Base-by-base conservation (phyloP, 2,113 vertebrate genomes). In the Pica pica region DNA sequence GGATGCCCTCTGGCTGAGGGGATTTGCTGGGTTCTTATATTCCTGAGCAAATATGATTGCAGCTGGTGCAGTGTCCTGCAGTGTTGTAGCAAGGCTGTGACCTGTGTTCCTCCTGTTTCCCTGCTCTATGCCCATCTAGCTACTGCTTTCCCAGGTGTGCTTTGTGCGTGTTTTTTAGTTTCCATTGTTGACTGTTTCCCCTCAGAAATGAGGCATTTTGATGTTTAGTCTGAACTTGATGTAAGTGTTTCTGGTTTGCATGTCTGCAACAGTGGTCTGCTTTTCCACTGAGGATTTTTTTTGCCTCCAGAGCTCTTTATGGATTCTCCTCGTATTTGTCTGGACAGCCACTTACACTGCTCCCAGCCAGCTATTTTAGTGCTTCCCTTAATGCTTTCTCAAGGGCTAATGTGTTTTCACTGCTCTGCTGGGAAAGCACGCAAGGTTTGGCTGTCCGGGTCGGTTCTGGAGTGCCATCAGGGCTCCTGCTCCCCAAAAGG, bases 71-170 rank as follows among this genome's bases (percentile, higher is more conserved):
- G 20, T 13, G 53, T 83, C 67, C 41, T 60, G 41, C 46, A 41
- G 79, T 0, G 0, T 1, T 35, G 35, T 22, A 24, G 64, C 26
- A 24, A 18, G 41, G 27, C 13, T 6, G 4, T 35, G 55, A n/a
- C 26, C 42, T 4, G 28, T 3, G 10, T 16, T 65, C 37, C 24
- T 69, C 30, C 30, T 9, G 2, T 50, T 53, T 37, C 55, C 42
- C n/a, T 39, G 19, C 21, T 63, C 59, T 17, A 0, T 50, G 37
- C 35, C 56, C 11, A 9, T 16, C 13, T 7, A 8, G 17, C 41
- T 46, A 0, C 42, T 87, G 24, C 56, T 82, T 79, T 33, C 56
- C 61, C 63, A 47, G 30, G 61, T 23, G 8, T 35, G 59, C 60
- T 44, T 46, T 16, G 31, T 50, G 50, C 5, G 0, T 41, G 18